Base-by-base conservation (phyloP, 2,113 vertebrate species). In the Semnornis frantzii region DNA sequence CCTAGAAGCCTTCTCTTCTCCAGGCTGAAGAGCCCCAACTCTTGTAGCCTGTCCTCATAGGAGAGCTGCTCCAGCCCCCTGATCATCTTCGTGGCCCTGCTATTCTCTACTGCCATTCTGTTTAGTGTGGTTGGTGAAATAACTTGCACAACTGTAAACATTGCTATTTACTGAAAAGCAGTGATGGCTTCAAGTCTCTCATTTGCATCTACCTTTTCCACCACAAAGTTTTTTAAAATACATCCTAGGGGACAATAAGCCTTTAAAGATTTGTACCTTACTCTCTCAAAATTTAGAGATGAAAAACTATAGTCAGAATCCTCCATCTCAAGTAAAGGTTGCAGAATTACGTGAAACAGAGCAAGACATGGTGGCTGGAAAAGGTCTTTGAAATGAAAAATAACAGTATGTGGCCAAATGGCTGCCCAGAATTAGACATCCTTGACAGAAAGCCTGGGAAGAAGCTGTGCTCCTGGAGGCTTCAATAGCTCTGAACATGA, bases 361-460 rank as follows among this genome's bases (percentile, higher is more conserved):
- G 42, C 54, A 77, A 66, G 65, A 63, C 12, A 13, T 31, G 23
- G 37, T 39, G 48, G 65, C 2, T 66, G 20, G 58, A 82, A 78
- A 88, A 89, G 39, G 18, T 69, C 54, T 90, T 76, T 31, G 70
- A 76, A 92, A 82, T 65, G 23, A 93, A 83, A 86, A 94, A 30
- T 34, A 85, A 33, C 37, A 46, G 12, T 50, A 64, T 75, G 62
- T 50, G 70, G 44, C 25, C 8, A 3, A 86, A 88, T 11, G n/a
- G 30, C 55, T 90, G 58, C 58, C 28, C 73, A 72, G 54, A 90
- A 85, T 60, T 52, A 68, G 76, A 68, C 55, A 65, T 11, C 48
- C 54, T 62, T 88, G 65, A 84, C 33, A 69, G 54, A 55, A n/a
- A 55, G 60, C 44, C 25, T 59, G 58, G 33, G 33, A 39, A 81